A percentile compares a stretch with the other conserved stretches of the same genome.
Evolutionary conservation across 2,113 vertebrate genomes (phyloP).

Genomic region (Toxotes chatareus): DNA sequence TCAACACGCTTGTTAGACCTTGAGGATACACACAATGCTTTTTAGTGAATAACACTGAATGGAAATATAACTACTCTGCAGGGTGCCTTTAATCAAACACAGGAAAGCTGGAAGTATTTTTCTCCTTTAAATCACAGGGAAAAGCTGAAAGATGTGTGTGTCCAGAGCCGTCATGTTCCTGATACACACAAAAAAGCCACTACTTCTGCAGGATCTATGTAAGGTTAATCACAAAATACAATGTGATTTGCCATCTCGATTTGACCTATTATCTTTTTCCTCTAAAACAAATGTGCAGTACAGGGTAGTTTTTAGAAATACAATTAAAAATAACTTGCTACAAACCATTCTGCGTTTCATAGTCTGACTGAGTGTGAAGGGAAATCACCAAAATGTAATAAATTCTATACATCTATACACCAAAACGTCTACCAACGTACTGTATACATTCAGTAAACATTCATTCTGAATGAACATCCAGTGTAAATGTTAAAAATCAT

Average conservation of each 20-base stretch:
- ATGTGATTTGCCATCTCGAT: not conserved
- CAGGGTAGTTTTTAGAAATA: not conserved
- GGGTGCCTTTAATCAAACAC: not conserved
- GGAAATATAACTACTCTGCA: not conserved
- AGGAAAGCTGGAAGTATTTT: not conserved
- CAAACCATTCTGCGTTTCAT: not conserved
- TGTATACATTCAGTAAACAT: too few relatives aligned
- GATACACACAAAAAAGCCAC: not conserved
- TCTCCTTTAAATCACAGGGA: not conserved
- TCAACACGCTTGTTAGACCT: too few relatives aligned
- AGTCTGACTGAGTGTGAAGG: not conserved
- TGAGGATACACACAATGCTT: too few relatives aligned
- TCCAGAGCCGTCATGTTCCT: too few relatives aligned
- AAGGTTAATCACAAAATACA: not conserved
- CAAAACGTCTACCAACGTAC: too few relatives aligned
- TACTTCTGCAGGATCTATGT: not conserved
- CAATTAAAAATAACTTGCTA: not conserved
- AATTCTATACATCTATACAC: not conserved
- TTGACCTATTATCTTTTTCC: not conserved
- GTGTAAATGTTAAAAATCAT: not conserved
- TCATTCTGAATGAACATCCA: not conserved
- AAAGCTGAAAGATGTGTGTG: not conserved
- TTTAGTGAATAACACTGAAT: too few relatives aligned
- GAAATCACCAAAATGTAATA: not conserved
- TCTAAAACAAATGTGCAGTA: not conserved